These are phyloP conservation scores for Saguinus imperator DNA, from an alignment of 2,113 vertebrate genomes.

Conservation along the genomic window DNA sequence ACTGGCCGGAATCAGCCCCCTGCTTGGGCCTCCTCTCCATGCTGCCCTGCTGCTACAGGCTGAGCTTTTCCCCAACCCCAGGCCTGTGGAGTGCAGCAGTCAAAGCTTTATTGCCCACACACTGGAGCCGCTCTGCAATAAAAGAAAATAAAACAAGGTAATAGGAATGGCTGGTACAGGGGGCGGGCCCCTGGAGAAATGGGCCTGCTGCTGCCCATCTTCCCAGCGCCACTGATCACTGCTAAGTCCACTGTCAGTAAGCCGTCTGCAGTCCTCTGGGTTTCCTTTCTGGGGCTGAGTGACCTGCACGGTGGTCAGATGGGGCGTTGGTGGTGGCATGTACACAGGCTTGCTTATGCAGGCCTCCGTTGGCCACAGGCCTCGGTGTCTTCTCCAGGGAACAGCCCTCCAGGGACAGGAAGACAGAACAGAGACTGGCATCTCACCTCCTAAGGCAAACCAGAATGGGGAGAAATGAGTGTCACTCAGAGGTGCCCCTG, in stretches of 20 bases:
- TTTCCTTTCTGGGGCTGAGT: constrained; percentile 14
- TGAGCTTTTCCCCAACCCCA: background rate
- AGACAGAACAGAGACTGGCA: background rate
- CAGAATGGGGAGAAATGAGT: background rate
- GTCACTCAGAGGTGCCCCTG: background rate
- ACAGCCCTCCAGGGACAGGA: background rate
- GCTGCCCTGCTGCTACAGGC: background rate
- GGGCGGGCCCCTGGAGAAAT: background rate
- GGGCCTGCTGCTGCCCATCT: background rate
- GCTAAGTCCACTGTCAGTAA: background rate
- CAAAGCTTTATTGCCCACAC: constrained; percentile 43
- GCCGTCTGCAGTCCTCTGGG: background rate
- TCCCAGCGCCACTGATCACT: background rate
- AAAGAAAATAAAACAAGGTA: constrained; percentile 61
- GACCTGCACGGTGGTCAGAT: background rate
- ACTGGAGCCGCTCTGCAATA: background rate
- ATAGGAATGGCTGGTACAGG: constrained; percentile 20
- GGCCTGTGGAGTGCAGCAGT: constrained; percentile 10
- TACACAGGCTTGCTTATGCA: background rate
- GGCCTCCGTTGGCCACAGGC: background rate
- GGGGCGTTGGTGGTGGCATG: background rate
- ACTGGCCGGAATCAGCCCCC: background rate
- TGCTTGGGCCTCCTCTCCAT: background rate
- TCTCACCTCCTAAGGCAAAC: background rate
- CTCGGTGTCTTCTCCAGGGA: background rate